Evolutionary conservation across 2,888 invertebrate species (phyloP).

Genomic region (Fragum fragum): DNA sequence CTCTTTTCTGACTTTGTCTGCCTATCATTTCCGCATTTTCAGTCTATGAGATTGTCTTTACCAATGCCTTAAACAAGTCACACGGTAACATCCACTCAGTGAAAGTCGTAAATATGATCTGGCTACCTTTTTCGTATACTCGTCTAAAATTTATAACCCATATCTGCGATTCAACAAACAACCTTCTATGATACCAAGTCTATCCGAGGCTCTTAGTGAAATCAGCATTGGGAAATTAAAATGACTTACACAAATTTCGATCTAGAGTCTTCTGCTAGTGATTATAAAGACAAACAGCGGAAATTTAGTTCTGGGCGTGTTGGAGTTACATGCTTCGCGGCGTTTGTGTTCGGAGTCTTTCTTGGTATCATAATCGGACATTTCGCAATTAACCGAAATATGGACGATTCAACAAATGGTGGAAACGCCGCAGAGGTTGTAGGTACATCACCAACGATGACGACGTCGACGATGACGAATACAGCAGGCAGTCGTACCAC

Average conservation of each 20-base stretch:
- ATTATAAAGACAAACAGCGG: not conserved
- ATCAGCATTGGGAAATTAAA: too few species aligned
- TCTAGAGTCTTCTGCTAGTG: not conserved
- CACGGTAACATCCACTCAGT: too few species aligned
- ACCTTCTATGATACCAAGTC: too few species aligned
- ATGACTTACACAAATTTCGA: conserved; percentile 18
- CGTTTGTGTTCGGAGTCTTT: not conserved
- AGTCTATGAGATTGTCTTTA: too few species aligned
- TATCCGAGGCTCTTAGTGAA: too few species aligned
- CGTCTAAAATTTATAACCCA: too few species aligned
- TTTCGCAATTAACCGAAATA: not conserved
- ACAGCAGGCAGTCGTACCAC: not conserved
- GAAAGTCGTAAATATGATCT: too few species aligned
- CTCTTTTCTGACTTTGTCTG: too few species aligned
- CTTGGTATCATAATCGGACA: conserved; percentile 33
- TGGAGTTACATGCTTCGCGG: not conserved
- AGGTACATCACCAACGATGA: not conserved
- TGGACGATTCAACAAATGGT: not conserved
- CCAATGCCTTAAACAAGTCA: too few species aligned
- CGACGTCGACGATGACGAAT: not conserved
- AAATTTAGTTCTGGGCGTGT: not conserved
- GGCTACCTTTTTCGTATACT: too few species aligned
- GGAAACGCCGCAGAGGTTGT: conserved; percentile 27
- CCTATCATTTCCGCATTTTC: too few species aligned
- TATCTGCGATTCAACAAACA: too few species aligned